A percentile compares a stretch with the other conserved stretches of the same genome.
These are phyloP conservation scores for Drosophila seclusa DNA, from an alignment of 2,888 invertebrate species.

Conservation along the genomic window DNA sequence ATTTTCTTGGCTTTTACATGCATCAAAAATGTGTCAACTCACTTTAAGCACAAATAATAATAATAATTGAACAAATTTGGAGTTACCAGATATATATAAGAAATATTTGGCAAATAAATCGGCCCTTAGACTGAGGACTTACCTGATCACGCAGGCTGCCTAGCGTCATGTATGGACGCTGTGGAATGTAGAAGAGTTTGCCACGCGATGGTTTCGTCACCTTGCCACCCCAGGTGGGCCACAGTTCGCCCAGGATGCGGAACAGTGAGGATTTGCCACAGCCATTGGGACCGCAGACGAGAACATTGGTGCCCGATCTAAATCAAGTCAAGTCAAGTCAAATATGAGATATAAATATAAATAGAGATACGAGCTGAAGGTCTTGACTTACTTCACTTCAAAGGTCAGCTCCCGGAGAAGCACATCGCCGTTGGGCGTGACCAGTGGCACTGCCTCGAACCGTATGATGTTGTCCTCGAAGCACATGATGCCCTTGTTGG, in stretches of 20 bases:
- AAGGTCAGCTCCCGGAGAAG: conserved; percentile 95
- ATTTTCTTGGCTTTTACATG: too few relatives aligned
- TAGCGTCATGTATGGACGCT: conserved; percentile 98
- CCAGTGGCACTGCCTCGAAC: conserved; percentile 96
- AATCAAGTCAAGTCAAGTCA: background rate
- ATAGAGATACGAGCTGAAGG: conserved; percentile 30
- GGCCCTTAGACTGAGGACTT: background rate
- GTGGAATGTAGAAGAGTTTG: conserved; percentile 96
- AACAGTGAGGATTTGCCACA: conserved; percentile 99
- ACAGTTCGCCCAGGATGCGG: conserved; percentile 97
- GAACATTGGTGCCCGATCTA: conserved; percentile 96
- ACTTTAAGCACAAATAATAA: too few relatives aligned
- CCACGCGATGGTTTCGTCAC: conserved; percentile 97
- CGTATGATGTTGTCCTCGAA: conserved; percentile 95
- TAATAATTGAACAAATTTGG: background rate
- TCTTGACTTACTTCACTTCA: conserved; percentile 89
- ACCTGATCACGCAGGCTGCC: conserved; percentile 97
- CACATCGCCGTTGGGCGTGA: conserved; percentile 99
- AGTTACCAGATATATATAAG: background rate
- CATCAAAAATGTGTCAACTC: background rate
- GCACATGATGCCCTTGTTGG: conserved; percentile 92
- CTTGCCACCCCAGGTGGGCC: conserved; percentile 98
- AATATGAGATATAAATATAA: background rate
- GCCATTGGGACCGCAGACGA: conserved; percentile 99
- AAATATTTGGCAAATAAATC: background rate